Percentiles rank a stretch among this genome's conserved stretches.
These are phyloP conservation scores for Acridotheres tristis DNA, from an alignment of 2,797 vertebrate genomes.

Conservation along the genomic window DNA sequence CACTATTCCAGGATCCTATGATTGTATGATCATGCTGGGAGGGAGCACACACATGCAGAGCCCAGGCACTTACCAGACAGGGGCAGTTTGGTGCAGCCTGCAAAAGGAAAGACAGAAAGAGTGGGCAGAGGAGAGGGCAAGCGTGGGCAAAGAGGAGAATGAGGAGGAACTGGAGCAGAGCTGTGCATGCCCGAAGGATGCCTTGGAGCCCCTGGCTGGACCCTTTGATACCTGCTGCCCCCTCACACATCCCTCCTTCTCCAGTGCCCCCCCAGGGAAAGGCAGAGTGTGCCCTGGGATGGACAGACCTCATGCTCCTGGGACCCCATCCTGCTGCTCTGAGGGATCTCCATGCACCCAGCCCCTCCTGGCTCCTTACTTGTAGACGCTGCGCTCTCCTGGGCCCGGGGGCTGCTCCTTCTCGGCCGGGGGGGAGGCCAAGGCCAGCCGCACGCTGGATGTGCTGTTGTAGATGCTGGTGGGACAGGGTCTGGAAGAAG, in stretches of 20 bases:
- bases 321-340: not conserved
- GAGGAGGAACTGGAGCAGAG: conserved; percentile 39
- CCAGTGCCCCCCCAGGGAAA: accelerated
- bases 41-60: not conserved
- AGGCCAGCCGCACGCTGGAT: not conserved
- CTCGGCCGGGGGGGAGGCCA: not conserved
- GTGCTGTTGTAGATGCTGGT: conserved; percentile 48
- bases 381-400: conserved; percentile 79
- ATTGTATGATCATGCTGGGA: not conserved
- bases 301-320: not conserved
- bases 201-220: not conserved
- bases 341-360: not conserved
- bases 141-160: conserved; percentile 27
- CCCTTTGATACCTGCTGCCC: not conserved
- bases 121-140: conserved; percentile 70
- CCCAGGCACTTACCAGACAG: conserved; percentile 85
- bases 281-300: not conserved
- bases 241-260: not conserved
- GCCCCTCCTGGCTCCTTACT: conserved; percentile 74
- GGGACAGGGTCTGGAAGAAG: conserved; percentile 55
- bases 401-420: not conserved
- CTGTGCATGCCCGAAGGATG: not conserved
- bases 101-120: conserved; percentile 79
- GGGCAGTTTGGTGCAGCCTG: conserved; percentile 82
- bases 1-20: not conserved